Evolutionary conservation across 2,113 vertebrate genomes (phyloP), one percentile per base, ranked within the genome.

Genomic region (Elachura formosa): DNA sequence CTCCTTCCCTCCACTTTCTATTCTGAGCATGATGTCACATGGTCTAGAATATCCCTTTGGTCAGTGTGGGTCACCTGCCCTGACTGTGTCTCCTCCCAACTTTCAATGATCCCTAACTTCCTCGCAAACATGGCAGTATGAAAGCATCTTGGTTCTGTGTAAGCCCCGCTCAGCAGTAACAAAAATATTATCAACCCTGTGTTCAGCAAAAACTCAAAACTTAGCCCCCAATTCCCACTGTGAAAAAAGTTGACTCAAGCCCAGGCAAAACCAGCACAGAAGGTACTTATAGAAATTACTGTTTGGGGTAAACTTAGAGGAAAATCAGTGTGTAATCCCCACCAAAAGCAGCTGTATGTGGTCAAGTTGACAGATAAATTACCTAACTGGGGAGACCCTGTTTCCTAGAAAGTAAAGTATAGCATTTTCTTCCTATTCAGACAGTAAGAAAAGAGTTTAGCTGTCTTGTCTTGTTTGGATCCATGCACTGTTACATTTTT

Each of bases 101-200:
- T 14, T 59, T 17, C 54, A 17, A 10, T 12, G 24, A 46, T 5
- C 6, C 10, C 17, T 12, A 75, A 2, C 12, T 31, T 61, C 48
- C 54, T 68, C 5, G 0, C 46, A 31, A 61, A 46, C 14, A 13
- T 13, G 62, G 21, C 61, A 40, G 10, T 31, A 54, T 0, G 0
- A 68, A 75, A 68, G 75, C 8, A 19, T 21, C 22, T 82, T 13
- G 12, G 31, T 8, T 82, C 46, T 48, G 17, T 15, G 6, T 22
- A 68, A 89, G 69, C 14, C 21, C 25, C 54, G 29, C 14, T 75
- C 46, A 48, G 21, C 25, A 68, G 9, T n/a, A 34, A 20, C 29
- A 20, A 20, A 54, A 68, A 13, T 31, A 26, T 31, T 68, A 61
- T 54, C 46, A 18, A n/a, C 21, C 3, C 14, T 22, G 14, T 41